Evolutionary conservation across 2,797 vertebrate species (phyloP), one percentile per base, ranked within the genome.

Genomic region (Echiichthys vipera): DNA sequence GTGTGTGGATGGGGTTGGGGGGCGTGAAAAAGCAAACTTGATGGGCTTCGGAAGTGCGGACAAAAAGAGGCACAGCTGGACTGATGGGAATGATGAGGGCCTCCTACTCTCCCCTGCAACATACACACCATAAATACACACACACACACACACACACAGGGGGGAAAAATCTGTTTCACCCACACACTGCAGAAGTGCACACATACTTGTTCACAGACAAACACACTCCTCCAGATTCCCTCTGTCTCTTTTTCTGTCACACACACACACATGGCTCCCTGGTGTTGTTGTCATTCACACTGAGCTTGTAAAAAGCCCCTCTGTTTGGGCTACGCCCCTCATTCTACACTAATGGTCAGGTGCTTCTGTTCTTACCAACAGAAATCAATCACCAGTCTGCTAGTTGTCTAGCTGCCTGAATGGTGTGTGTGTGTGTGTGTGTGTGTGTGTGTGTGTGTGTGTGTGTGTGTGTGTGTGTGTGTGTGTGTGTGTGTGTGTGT

Each of bases 51-150:
- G 93, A 94, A 94, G 90, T 92, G 57, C 2, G 55, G 85, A 91
- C 90, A 89, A 93, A 93, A 84, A 89, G 90, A 88, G 74, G 69
- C 92, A 92, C 91, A 94, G 90, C 89, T 93, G 92, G 92, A 91
- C 74, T 86, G 87, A 92, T 80, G 88, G 86, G 83, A 87, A 77
- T 51, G 78, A 86, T 79, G 85, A 83, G 66, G 64, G 50, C 55
- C 68, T 55, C 71, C 78, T 36, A 22, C 47, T 75, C 57, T 56
- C 47, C 46, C 36, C 46, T 1, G 7, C 34, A 46, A 62, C 24
- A 64, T 18, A 74, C 27, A 63, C 66, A 66, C 54, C 15, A 62
- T 50, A 61, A 45, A 73, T 3, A 46, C 27, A 53, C 54, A 47
- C 51, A 54, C 42, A 46, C 11, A 61, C 25, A 54, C 49, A 25